These are phyloP conservation scores for Gymnodraco acuticeps DNA, from an alignment of 2,797 vertebrate species.

Conservation along the genomic window DNA sequence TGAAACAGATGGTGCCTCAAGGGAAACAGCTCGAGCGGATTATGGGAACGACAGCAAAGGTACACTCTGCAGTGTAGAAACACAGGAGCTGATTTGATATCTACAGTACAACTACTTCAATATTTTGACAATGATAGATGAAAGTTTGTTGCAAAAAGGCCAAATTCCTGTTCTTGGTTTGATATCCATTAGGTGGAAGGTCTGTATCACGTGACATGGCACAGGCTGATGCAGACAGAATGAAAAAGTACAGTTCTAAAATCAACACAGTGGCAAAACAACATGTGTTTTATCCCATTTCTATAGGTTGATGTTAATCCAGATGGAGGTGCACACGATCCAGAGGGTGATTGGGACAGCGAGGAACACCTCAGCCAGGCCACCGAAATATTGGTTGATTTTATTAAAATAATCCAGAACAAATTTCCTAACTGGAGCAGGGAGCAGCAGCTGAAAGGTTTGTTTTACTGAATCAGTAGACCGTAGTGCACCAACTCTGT, in stretches of 20 bases:
- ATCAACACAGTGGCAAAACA: slow-evolving; percentile 3
- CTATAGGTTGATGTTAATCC: slow-evolving; percentile 62
- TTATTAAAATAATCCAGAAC: neutral
- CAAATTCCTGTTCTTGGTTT: neutral
- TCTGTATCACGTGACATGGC: slow-evolving; percentile 42
- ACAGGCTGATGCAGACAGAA: slow-evolving; percentile 30
- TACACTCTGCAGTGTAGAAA: no score
- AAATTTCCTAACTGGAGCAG: neutral
- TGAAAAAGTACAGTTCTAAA: slow-evolving; percentile 42
- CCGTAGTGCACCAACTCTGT: fast-evolving
- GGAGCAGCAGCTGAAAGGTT: slow-evolving; percentile 70
- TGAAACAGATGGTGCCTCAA: no score
- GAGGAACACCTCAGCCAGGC: slow-evolving; percentile 60
- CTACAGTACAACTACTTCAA: no score
- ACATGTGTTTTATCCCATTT: neutral
- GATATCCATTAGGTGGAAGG: slow-evolving; percentile 25
- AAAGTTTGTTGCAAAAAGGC: no score
- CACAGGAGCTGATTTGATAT: no score
- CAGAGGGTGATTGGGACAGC: slow-evolving; percentile 39
- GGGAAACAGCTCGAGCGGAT: no score
- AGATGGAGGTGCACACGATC: neutral
- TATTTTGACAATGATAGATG: no score
- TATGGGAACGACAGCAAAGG: no score
- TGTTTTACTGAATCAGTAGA: slow-evolving; percentile 4
- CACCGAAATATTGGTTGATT: slow-evolving; percentile 41